These are phyloP conservation scores for Fringilla coelebs DNA, from an alignment of 2,797 vertebrate species.

Conservation along the genomic window DNA sequence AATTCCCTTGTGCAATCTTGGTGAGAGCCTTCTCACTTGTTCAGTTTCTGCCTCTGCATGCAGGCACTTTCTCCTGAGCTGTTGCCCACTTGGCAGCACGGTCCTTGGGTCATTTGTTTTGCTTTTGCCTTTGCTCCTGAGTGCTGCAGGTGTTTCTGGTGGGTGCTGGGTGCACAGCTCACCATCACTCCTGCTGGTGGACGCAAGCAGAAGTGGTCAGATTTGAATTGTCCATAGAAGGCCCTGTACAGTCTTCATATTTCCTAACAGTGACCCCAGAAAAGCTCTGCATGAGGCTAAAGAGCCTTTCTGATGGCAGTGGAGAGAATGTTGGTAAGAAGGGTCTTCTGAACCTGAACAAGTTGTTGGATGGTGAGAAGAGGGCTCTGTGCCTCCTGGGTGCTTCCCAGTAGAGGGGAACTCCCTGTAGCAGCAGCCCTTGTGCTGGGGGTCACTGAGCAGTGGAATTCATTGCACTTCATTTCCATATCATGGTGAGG, in stretches of 20 bases:
- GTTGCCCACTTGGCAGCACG: background rate
- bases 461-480: background rate
- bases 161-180: background rate
- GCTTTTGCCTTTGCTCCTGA: background rate
- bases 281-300: background rate
- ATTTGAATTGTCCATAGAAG: background rate
- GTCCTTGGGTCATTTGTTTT: background rate
- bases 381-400: fast-evolving
- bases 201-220: background rate
- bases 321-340: background rate
- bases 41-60: background rate
- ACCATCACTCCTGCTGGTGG: background rate
- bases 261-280: background rate
- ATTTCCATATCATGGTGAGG: background rate
- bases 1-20: background rate
- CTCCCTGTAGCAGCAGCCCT: background rate
- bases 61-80: background rate
- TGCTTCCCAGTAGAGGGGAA: background rate
- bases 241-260: background rate
- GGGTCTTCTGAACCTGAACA: background rate
- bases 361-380: background rate
- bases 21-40: background rate
- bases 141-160: background rate
- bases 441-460: background rate
- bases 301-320: background rate